phyloP scores from a whole-genome alignment of 1,140 invertebrate genomes.

The Pristionchus pacificus region DNA sequence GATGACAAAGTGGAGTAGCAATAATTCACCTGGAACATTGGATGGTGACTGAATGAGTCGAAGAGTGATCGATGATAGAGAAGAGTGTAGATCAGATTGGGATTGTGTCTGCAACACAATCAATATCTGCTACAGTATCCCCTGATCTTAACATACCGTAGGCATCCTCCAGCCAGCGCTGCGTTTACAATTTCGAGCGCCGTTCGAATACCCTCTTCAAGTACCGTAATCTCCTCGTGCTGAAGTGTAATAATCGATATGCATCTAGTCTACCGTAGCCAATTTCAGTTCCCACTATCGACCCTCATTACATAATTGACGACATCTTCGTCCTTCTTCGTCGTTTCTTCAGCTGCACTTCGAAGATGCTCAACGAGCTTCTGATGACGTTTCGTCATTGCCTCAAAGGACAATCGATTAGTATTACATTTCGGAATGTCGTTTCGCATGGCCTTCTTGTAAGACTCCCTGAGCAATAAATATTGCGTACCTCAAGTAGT shows the following conservation, averaged over 20 bases:
- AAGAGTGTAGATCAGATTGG: slow-evolving; percentile 89
- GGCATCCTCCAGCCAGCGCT: slow-evolving; percentile 14
- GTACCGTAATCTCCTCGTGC: slow-evolving; percentile 83
- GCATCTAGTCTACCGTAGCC: neutral
- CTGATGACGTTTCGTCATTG: slow-evolving; percentile 45
- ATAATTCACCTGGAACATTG: slow-evolving; percentile 77
- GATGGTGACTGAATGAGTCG: slow-evolving; percentile 76
- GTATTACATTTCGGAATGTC: too few relatives aligned
- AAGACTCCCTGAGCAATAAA: slow-evolving; percentile 22
- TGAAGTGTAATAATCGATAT: slow-evolving; percentile 34
- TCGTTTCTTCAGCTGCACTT: slow-evolving; percentile 46
- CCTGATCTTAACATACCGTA: neutral
- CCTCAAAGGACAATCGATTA: too few relatives aligned
- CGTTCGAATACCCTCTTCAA: slow-evolving; percentile 88
- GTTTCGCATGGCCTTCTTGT: too few relatives aligned
- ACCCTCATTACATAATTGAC: neutral
- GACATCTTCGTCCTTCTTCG: slow-evolving; percentile 22
- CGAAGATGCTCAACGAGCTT: slow-evolving; percentile 47
- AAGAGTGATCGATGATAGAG: slow-evolving; percentile 89
- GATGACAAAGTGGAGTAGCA: too few relatives aligned
- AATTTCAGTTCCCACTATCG: too few relatives aligned
- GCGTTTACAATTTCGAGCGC: slow-evolving; percentile 47
- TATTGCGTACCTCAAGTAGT: slow-evolving; percentile 61
- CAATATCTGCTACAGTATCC: too few relatives aligned
- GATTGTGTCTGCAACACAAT: slow-evolving; percentile 75